These are phyloP conservation scores for Cosmia trapezina DNA, from an alignment of 2,888 invertebrate species.

Conservation along the genomic window DNA sequence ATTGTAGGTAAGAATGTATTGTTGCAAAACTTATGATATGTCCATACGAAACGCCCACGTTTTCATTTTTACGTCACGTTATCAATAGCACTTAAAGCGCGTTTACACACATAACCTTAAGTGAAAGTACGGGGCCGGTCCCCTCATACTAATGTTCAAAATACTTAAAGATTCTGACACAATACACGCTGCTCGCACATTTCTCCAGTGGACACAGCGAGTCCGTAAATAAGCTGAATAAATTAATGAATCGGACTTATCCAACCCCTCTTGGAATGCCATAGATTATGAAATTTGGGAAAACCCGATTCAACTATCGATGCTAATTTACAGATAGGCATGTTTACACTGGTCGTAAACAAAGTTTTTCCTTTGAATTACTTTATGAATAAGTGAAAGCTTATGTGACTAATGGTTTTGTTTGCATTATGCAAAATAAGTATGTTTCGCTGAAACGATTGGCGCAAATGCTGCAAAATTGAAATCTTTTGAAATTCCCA, in stretches of 20 bases:
- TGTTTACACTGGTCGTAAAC: slow-evolving; percentile 28
- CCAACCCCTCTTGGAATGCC: slow-evolving; percentile 80
- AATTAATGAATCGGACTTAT: slow-evolving; percentile 84
- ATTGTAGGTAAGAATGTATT: slow-evolving; percentile 30
- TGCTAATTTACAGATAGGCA: slow-evolving; percentile 20
- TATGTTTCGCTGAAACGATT: slow-evolving; percentile 51
- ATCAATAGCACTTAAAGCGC: slow-evolving; percentile 84
- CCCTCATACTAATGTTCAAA: slow-evolving; percentile 88
- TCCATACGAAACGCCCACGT: slow-evolving; percentile 63
- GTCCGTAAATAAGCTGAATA: slow-evolving; percentile 87
- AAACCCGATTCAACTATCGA: slow-evolving; percentile 26
- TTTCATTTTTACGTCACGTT: slow-evolving; percentile 84
- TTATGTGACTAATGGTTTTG: slow-evolving; percentile 53
- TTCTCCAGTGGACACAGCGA: slow-evolving; percentile 84
- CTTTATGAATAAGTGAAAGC: slow-evolving; percentile 62
- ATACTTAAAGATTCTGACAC: slow-evolving; percentile 87
- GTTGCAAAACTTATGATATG: slow-evolving; percentile 63
- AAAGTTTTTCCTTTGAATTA: slow-evolving; percentile 42
- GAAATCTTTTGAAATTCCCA: slow-evolving; percentile 13
- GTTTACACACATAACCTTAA: slow-evolving; percentile 89
- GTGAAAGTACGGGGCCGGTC: slow-evolving; percentile 87
- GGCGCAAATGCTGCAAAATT: slow-evolving; percentile 32
- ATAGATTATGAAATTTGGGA: slow-evolving; percentile 73
- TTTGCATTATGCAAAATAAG: slow-evolving; percentile 51
- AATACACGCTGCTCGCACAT: slow-evolving; percentile 83